Evolutionary conservation across 2,888 invertebrate genomes (phyloP).

Genomic region (Tricholauxania praeusta): DNA sequence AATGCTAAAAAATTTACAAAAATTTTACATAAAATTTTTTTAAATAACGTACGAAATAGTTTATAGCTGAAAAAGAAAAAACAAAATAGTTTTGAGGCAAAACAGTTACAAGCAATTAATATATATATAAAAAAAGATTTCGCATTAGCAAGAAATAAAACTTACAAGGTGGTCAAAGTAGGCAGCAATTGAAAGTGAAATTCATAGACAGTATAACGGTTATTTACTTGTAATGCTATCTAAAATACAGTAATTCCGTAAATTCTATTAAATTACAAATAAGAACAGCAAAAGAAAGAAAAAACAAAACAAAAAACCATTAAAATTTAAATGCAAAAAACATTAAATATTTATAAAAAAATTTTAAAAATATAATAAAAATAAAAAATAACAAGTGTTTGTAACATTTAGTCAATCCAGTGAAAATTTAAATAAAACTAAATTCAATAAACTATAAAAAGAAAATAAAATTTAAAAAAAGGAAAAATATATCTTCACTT

Average conservation of each 20-base stretch:
- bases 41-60: slow-evolving; percentile 31
- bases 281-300: slow-evolving; percentile 29
- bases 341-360: slow-evolving; percentile 42
- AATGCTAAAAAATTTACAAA: slow-evolving; percentile 42
- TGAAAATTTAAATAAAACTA: slow-evolving; percentile 31
- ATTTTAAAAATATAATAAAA: slow-evolving; percentile 49
- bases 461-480: slow-evolving; percentile 37
- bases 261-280: background rate
- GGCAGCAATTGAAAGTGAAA: slow-evolving; percentile 24
- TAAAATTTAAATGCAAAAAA: slow-evolving; percentile 45
- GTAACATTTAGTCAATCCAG: slow-evolving; percentile 50
- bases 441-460: slow-evolving; percentile 35
- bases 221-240: background rate
- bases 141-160: slow-evolving; percentile 17
- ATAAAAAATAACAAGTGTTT: slow-evolving; percentile 48
- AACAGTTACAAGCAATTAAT: slow-evolving; percentile 35
- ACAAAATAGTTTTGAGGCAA: slow-evolving; percentile 44
- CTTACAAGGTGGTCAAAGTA: slow-evolving; percentile 17
- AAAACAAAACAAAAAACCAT: slow-evolving; percentile 51
- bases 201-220: slow-evolving; percentile 13
- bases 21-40: slow-evolving; percentile 40
- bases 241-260: background rate
- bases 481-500: slow-evolving; percentile 53
- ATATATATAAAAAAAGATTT: slow-evolving; percentile 14
- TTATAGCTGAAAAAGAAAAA: slow-evolving; percentile 29